Conservation (phyloP, 1,140 invertebrate genomes). For the Reticulitermes speratus region DNA sequence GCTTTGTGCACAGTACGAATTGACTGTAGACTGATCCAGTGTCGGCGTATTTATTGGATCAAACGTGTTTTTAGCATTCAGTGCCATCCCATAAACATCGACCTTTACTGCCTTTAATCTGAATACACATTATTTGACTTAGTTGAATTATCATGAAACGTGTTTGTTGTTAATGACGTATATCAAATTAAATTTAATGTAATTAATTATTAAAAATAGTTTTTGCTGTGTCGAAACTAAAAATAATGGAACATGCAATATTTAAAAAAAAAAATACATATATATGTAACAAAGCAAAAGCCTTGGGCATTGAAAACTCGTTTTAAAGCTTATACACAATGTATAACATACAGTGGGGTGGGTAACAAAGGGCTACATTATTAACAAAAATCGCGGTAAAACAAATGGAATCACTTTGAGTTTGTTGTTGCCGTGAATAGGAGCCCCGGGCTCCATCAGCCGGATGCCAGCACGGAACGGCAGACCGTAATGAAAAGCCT, state of each 20-base stretch:
- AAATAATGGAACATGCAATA: background rate
- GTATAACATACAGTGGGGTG: background rate
- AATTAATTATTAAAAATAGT: background rate
- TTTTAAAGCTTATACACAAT: background rate
- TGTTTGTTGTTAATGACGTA: conserved; percentile 1
- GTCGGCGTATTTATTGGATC: too few species aligned
- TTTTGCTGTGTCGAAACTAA: background rate
- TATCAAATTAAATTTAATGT: background rate
- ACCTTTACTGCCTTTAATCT: background rate
- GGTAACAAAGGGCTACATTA: background rate
- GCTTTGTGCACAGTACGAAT: too few species aligned
- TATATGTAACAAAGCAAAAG: conserved; percentile 3
- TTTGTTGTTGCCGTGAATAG: background rate
- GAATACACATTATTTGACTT: background rate
- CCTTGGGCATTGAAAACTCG: background rate
- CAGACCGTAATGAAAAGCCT: background rate
- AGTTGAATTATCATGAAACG: background rate
- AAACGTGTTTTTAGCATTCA: too few species aligned
- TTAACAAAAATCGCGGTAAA: conserved; percentile 17
- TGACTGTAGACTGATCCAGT: too few species aligned
- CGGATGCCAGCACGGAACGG: background rate
- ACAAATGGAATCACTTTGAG: conserved; percentile 12
- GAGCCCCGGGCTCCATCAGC: background rate
- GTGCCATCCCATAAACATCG: too few species aligned
- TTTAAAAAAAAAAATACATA: background rate